Evolutionary conservation across 2,113 vertebrate species (phyloP), one percentile per base, ranked within the genome.

Genomic region (Odocoileus virginianus): DNA sequence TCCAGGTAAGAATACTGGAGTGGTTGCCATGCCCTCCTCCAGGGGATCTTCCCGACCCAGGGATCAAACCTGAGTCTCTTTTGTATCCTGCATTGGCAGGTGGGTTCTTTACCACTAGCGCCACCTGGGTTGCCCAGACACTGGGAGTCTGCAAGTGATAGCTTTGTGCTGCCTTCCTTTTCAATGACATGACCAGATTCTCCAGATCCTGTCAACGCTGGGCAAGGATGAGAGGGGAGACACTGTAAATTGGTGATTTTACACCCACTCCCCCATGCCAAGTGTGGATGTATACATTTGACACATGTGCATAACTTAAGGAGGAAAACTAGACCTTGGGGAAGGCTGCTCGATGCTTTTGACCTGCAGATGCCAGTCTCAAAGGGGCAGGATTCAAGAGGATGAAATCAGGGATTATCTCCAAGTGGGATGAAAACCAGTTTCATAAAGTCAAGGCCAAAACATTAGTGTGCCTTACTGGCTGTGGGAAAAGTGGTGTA

Each of bases 401-500:
- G 76, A 67, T 40, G 88, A 81, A 90, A 76, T 88, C n/a, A 36
- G 81, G 58, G 84, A 58, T 55, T 15, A 16, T 78, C 50, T 78
- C 54, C 43, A 91, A 94, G 82, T 83, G 50, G 71, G 55, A 36
- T 87, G 79, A 85, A 95, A 89, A 89, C 79, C 92, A 61, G 45
- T 55, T 95, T 95, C 47, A 14, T 28, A 67, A 94, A 85, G 91
- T 94, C 96, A 95, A 97, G 85, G 81, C 55, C 81, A 95, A 83
- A 94, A 89, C 50, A 57, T 83, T 54, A 30, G 55, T 74, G 91
- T 47, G 36, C 5, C 33, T 89, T 52, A 64, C 61, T 27, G 45
- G 91, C 78, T 74, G 57, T 95, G 96, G 93, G 95, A 97, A 97
- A 95, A 84, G 45, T 25, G 15, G 81, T 89, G 64, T 82, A 90